Base-by-base conservation (phyloP, 2,113 vertebrate genomes). In the Oncorhynchus nerka region DNA sequence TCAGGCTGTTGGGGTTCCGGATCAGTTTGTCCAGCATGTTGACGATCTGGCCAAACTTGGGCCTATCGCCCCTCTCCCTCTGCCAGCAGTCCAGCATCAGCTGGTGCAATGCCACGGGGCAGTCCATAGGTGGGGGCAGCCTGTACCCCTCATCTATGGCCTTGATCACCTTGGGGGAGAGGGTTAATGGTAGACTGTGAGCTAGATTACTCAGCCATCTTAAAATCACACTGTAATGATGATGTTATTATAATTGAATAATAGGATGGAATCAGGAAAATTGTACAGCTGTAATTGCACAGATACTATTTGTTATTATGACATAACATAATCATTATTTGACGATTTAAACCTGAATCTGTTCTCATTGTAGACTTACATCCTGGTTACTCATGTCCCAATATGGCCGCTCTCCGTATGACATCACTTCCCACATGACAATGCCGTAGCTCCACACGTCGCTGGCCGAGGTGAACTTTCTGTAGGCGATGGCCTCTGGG, bases 361-460 rank as follows among this genome's bases (percentile, higher is more conserved):
- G 39, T 45, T 45, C 9, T 45, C 39, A 45, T 55, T 55, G 51
- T 55, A 55, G 1, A 91, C 97, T 97, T 89, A 99, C 97, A 4
- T 99, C 97, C 89, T 67, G 65, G 65, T 67, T 67, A 67, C 65
- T 67, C 65, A 99, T 99, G 75, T 99, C 97, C 97, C 97, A 99
- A 59, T 99, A 99, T n/a, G 97, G 97, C 4, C 97, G 94, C 81
- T 99, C 97, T 78, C 97, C 97, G 0, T 97, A 99, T 59, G 97
- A 99, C 97, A 99, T 99, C 92, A 99, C 97, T 89, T 99, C 97
- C 97, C 97, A 99, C 97, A 99, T 98, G 86, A 98, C 97, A 4
- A 99, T 96, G 78, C 97, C 97, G 0, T 99, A 99, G 92, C 97
- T 99, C 97, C 97, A 99, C 61, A 98, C 97, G 26, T 99, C 97